A percentile compares a stretch with the other conserved stretches of the same genome.
phyloP scores from a whole-genome alignment of 2,797 vertebrate species.

The Sphenopsis melanotis region DNA sequence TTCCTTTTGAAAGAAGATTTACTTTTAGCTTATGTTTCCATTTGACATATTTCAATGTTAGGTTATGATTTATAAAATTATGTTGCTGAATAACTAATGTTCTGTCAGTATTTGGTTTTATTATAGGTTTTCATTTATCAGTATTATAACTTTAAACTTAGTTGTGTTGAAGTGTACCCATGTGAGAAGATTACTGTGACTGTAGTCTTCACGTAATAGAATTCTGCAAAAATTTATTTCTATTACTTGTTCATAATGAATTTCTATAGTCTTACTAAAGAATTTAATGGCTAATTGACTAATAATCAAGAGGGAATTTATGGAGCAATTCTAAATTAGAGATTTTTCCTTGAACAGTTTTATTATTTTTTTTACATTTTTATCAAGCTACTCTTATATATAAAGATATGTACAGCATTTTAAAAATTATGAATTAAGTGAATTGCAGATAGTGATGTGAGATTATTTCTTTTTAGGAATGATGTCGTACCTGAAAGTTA shows the following conservation, averaged over 20 bases:
- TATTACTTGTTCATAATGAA: background rate
- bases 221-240: background rate
- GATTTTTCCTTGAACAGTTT: background rate
- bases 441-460: background rate
- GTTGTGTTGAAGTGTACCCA: background rate
- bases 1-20: background rate
- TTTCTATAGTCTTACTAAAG: background rate
- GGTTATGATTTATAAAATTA: background rate
- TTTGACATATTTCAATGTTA: background rate
- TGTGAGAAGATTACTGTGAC: background rate
- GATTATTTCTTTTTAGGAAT: conserved; percentile 35
- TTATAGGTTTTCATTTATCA: background rate
- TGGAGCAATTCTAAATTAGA: background rate
- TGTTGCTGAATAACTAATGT: background rate
- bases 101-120: background rate
- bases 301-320: background rate
- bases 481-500: conserved; percentile 24
- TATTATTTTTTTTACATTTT: background rate
- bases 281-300: background rate
- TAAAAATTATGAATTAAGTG: background rate
- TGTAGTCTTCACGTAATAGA: background rate
- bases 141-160: background rate
- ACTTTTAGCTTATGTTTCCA: background rate
- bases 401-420: background rate
- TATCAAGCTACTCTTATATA: background rate